Percentiles rank a stretch among this genome's conserved stretches.
phyloP scores from a whole-genome alignment of 1,140 invertebrate species.

The Orius laevigatus region DNA sequence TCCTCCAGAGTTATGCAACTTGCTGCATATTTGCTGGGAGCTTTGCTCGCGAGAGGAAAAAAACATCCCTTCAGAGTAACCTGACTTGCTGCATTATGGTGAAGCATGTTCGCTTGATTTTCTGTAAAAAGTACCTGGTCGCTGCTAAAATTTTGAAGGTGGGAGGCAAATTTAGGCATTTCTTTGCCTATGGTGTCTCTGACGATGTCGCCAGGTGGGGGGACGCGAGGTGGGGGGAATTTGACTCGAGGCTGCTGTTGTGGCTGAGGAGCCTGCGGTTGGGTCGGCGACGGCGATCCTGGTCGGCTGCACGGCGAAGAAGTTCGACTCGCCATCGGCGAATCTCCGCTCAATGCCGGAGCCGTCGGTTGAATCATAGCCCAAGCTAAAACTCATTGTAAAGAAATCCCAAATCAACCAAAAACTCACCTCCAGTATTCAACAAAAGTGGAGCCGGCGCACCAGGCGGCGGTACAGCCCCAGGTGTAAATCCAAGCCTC shows the following conservation, averaged over 20 bases:
- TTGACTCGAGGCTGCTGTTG: slow-evolving; percentile 25
- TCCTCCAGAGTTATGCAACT: too few relatives aligned
- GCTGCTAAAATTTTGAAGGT: slow-evolving; percentile 6
- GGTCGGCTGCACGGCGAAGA: slow-evolving; percentile 31
- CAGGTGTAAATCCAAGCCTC: too few relatives aligned
- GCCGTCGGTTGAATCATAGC: slow-evolving; percentile 2
- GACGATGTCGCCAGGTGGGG: slow-evolving; percentile 17
- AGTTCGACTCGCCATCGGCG: slow-evolving; percentile 32
- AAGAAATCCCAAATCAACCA: background rate
- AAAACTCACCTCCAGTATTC: slow-evolving; percentile 2
- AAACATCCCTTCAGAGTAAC: too few relatives aligned
- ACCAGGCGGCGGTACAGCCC: background rate
- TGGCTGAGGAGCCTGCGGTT: slow-evolving; percentile 15
- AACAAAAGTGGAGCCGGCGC: background rate
- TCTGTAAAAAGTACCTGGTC: slow-evolving; percentile 14
- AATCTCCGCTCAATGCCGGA: slow-evolving; percentile 15
- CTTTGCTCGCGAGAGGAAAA: too few relatives aligned
- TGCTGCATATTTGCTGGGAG: too few relatives aligned
- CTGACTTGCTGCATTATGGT: too few relatives aligned
- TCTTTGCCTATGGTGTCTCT: slow-evolving; percentile 31
- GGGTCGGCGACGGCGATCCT: slow-evolving; percentile 1
- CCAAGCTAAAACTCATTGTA: slow-evolving; percentile 8
- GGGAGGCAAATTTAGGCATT: slow-evolving; percentile 27
- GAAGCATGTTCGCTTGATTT: too few relatives aligned
- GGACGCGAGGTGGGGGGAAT: slow-evolving; percentile 22